Conservation (phyloP, 1,140 invertebrate species). For the Lepidostoma basale region DNA sequence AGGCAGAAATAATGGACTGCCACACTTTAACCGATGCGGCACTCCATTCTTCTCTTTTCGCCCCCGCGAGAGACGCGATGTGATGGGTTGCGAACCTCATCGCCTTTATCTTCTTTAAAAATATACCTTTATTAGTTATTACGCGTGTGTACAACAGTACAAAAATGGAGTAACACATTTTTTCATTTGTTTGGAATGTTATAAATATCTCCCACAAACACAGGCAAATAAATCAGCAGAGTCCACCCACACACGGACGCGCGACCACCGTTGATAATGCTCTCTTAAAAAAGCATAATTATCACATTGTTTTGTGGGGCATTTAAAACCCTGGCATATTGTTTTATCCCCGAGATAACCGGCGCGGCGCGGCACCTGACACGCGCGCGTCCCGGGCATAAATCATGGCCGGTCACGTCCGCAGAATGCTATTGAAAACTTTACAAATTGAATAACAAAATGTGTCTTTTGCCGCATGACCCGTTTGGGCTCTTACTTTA, state of each 20-base stretch:
- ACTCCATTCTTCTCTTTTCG: no score
- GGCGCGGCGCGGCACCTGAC: background rate
- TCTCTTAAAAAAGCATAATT: slow-evolving; percentile 22
- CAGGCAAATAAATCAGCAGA: background rate
- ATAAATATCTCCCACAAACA: slow-evolving; percentile 6
- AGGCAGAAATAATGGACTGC: no score
- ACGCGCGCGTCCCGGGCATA: slow-evolving; percentile 34
- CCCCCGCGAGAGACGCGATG: no score
- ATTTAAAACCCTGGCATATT: slow-evolving; percentile 13
- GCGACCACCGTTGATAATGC: background rate
- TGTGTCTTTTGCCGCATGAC: slow-evolving; percentile 37
- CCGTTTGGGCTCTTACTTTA: background rate
- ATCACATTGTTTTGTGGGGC: slow-evolving; percentile 22
- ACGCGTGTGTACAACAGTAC: no score
- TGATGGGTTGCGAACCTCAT: no score
- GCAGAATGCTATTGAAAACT: slow-evolving; percentile 44
- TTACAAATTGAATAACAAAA: slow-evolving; percentile 46
- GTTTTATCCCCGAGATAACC: slow-evolving; percentile 15
- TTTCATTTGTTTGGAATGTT: background rate
- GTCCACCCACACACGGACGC: background rate
- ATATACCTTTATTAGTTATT: no score
- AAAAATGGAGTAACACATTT: no score
- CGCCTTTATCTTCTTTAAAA: no score
- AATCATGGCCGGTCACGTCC: slow-evolving; percentile 41
- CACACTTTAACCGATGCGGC: no score